Base-by-base conservation (phyloP, 2,888 invertebrate species). In the Microctonus brassicae region DNA sequence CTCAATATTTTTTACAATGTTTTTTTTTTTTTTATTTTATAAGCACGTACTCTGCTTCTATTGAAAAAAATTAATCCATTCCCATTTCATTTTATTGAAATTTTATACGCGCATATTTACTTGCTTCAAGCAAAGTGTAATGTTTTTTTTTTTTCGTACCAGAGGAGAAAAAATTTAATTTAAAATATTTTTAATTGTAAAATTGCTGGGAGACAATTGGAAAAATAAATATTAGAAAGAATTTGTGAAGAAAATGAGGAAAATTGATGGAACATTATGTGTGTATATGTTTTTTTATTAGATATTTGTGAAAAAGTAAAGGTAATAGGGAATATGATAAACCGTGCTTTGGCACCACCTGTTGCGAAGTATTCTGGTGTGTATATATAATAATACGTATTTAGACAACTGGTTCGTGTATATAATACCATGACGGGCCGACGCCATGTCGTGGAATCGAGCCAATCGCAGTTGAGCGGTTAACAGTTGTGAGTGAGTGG, bases 381-480 rank as follows among this genome's bases (percentile, higher is more conserved):
- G 29, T 29, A 13, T 55, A 29, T 24, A 55, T 26, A 55, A 53
- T 39, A n/a, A 17, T 20, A 22, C n/a, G 47, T 33, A 36, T 42
- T 39, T 39, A n/a, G 39, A 11, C 36, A 11, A 13, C n/a, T 47
- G 47, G 17, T 17, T 17, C n/a, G 17, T 75, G 73, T 62, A 57
- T 60, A 73, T 70, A 71, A 72, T 69, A 63, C 39, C 67, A 63
- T 39, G 62, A 62, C 80, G 83, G 84, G 87, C 87, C 77, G 80
- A 83, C 85, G 87, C 87, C 86, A 86, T 86, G 83, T 82, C 84
- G 75, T 39, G 73, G 70, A 42, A 75, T 78, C 64, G 78, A 79
- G 76, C 86, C 86, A 86, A 86, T 86, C 77, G 79, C 76, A 75
- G 17, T 20, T 64, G 73, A 75, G 72, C 10, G 78, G 74, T 80